Conservation (phyloP, 2,113 vertebrate species). For the Alligator sinensis region DNA sequence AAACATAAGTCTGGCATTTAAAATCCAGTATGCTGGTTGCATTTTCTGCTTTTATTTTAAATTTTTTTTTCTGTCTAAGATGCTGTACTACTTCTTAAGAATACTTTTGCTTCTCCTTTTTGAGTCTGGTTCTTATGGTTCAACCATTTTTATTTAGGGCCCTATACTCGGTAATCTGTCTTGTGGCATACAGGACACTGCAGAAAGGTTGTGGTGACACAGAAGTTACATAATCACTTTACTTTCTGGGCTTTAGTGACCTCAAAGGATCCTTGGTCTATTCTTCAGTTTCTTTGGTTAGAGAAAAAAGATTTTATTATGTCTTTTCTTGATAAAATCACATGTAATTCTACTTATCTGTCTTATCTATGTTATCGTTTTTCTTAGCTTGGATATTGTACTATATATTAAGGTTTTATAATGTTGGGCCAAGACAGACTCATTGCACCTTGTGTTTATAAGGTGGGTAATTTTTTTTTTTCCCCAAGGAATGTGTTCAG, state of each 20-base stretch:
- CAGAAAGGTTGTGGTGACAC: conserved; percentile 64
- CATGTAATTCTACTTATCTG: background rate
- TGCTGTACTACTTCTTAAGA: background rate
- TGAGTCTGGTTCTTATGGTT: conserved; percentile 60
- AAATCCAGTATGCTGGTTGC: background rate
- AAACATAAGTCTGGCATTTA: background rate
- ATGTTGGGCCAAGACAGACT: background rate
- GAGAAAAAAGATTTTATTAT: background rate
- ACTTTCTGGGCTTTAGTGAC: conserved; percentile 60
- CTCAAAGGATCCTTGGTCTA: conserved; percentile 48
- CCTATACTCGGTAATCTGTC: conserved; percentile 51
- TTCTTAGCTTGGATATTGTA: background rate
- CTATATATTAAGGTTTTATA: background rate
- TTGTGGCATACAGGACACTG: conserved; percentile 52
- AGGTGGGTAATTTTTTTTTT: background rate
- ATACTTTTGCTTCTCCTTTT: conserved; percentile 40
- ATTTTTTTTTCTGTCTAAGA: background rate
- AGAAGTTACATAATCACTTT: conserved; percentile 68
- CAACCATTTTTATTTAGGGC: conserved; percentile 52
- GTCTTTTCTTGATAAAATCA: conserved; percentile 37
- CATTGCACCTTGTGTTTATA: background rate
- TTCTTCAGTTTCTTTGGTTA: conserved; percentile 27
- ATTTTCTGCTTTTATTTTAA: background rate
- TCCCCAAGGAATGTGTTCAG: conserved; percentile 1
- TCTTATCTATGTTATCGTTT: background rate